These are phyloP conservation scores for Drosophila melanica DNA, from an alignment of 1,140 invertebrate genomes.

Conservation along the genomic window DNA sequence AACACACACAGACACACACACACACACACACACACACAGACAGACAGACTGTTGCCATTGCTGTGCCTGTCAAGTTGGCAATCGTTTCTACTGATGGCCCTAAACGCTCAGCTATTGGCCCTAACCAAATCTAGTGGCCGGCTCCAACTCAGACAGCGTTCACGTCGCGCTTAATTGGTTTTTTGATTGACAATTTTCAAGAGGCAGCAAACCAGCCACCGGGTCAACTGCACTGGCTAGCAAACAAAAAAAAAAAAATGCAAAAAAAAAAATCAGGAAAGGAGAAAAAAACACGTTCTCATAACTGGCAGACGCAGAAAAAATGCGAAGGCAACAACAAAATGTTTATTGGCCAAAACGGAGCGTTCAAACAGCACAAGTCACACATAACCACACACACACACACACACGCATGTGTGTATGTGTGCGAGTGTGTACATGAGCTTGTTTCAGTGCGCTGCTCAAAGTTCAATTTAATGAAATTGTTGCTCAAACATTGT, in stretches of 20 bases:
- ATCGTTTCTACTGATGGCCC: conserved; percentile 36
- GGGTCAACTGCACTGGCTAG: conserved; percentile 12
- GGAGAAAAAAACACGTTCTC: conserved; percentile 41
- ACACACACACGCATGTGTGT: conserved; percentile 4
- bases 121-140: conserved; percentile 29
- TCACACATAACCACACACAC: conserved; percentile 9
- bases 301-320: conserved; percentile 62
- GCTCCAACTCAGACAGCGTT: conserved; percentile 41
- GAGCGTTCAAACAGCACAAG: conserved; percentile 33
- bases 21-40: neutral
- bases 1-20: neutral
- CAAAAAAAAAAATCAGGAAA: neutral
- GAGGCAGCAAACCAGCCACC: conserved; percentile 40
- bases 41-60: neutral
- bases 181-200: conserved; percentile 83
- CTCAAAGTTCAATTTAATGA: conserved; percentile 37
- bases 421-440: neutral
- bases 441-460: neutral
- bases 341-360: conserved; percentile 67
- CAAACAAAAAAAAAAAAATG: conserved; percentile 7
- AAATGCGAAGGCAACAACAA: conserved; percentile 32
- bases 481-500: conserved; percentile 54
- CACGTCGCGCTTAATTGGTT: conserved; percentile 81
- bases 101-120: conserved; percentile 37
- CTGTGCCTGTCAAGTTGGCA: conserved; percentile 35